Base-by-base conservation (phyloP, 2,113 vertebrate genomes). In the Siniperca knerii region DNA sequence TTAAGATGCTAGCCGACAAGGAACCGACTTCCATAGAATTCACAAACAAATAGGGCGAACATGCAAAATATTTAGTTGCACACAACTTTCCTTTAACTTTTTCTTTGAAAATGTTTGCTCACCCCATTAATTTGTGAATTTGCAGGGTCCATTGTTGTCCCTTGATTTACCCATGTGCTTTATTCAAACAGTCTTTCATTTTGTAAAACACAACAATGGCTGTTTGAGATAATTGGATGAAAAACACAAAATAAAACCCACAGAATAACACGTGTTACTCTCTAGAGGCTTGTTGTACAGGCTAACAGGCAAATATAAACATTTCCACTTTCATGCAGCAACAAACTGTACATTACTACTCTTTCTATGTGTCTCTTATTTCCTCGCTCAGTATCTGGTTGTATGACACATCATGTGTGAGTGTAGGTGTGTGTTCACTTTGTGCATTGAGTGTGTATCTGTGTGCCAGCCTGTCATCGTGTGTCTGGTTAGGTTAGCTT, bases 391-490 rank as follows among this genome's bases (percentile, higher is more conserved):
- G 21, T 82, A 75, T 79, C n/a, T 37, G 48, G 33, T 21, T 81
- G 76, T 33, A 9, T 70, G 64, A 44, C 37, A 60, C 48, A 81
- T 85, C 57, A 65, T 68, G 66, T 69, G 25, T 66, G 75, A 20
- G 42, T 65, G 66, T 77, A 58, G 16, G 44, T 69, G 77, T 82
- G 65, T 76, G 40, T 64, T 61, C 8, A 33, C 21, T 54, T 33
- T 60, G 69, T 64, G 69, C n/a, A 71, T 50, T 64, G 20, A 64
- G 69, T 81, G 74, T 75, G 44, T 42, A 25, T 70, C 44, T 44
- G 42, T 68, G 35, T 75, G 62, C 35, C 15, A 82, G 61, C 60
- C 23, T 81, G 52, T 82, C 77, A 72, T 2, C 77, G 79, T 67
- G 73, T 20, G 5, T 48, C 37, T 69, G 64, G 8, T 55, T 62